Evolutionary conservation across 2,797 vertebrate genomes (phyloP).

Genomic region (Gallinago nigripennis): DNA sequence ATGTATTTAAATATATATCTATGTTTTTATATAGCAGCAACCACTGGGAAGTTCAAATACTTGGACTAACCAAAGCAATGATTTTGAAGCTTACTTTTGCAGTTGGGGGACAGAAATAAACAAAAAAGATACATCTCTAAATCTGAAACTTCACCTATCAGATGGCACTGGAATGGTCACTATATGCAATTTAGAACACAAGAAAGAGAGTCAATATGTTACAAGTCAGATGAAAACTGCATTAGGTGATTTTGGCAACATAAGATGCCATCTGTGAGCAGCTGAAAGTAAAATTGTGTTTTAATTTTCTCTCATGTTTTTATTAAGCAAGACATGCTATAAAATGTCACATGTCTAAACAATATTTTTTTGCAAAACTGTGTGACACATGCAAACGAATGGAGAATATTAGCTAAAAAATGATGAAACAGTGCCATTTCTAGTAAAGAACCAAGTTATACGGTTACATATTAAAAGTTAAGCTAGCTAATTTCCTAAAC

Average conservation of each 20-base stretch:
- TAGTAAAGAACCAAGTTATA: background rate
- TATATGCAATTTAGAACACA: background rate
- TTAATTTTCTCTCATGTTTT: background rate
- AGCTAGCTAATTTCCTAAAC: background rate
- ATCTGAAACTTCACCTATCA: background rate
- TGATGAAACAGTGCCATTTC: background rate
- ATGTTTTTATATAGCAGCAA: slow-evolving; percentile 22
- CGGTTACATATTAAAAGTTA: background rate
- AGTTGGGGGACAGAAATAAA: background rate
- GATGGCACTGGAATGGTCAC: background rate
- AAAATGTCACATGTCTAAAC: background rate
- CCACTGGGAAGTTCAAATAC: slow-evolving; percentile 31
- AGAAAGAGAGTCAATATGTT: background rate
- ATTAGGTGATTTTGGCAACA: background rate
- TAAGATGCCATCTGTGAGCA: background rate
- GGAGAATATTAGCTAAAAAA: background rate
- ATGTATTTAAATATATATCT: slow-evolving; percentile 49
- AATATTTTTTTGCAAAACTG: background rate
- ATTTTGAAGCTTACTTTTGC: slow-evolving; percentile 28
- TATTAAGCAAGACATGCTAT: background rate
- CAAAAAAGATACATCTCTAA: background rate
- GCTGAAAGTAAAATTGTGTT: background rate
- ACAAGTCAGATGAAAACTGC: background rate
- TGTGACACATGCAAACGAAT: background rate
- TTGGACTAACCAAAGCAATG: background rate